Evolutionary conservation across 2,113 vertebrate species (phyloP).

Genomic region (Astur gentilis): DNA sequence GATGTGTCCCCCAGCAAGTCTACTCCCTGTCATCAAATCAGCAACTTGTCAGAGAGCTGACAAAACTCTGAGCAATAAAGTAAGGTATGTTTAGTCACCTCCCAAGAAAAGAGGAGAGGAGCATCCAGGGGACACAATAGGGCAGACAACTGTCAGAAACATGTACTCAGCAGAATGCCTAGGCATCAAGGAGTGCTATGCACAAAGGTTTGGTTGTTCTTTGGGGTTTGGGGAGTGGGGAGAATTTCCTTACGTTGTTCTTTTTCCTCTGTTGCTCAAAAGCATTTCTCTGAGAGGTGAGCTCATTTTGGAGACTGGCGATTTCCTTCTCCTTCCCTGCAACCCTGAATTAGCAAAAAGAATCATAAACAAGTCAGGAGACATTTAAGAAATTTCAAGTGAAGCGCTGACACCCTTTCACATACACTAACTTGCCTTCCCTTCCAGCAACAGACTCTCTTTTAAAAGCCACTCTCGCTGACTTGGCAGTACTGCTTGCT

Average conservation of each 20-base stretch:
- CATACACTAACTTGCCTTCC: background rate
- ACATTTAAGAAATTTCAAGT: background rate
- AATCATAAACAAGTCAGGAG: background rate
- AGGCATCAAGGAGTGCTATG: background rate
- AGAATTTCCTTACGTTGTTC: slow-evolving; percentile 89
- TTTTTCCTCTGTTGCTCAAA: slow-evolving; percentile 94
- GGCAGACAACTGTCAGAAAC: background rate
- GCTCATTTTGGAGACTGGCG: slow-evolving; percentile 75
- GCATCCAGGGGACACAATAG: background rate
- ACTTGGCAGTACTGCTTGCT: background rate
- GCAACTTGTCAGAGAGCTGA: background rate
- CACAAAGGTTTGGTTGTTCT: background rate
- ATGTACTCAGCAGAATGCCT: background rate
- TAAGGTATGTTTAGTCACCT: background rate
- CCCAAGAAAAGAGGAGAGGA: background rate
- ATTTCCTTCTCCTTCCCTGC: slow-evolving; percentile 84
- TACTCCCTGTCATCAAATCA: background rate
- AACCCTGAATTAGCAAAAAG: slow-evolving; percentile 76
- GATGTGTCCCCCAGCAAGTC: background rate
- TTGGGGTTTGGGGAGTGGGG: background rate
- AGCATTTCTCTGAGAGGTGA: slow-evolving; percentile 80
- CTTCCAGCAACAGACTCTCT: background rate
- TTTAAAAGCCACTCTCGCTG: background rate
- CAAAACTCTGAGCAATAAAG: background rate
- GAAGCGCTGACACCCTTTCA: background rate